A percentile compares a stretch with the other conserved stretches of the same genome.
These are phyloP conservation scores for Heteractis magnifica DNA, from an alignment of 92 coral and sea anemone species.

Conservation along the genomic window DNA sequence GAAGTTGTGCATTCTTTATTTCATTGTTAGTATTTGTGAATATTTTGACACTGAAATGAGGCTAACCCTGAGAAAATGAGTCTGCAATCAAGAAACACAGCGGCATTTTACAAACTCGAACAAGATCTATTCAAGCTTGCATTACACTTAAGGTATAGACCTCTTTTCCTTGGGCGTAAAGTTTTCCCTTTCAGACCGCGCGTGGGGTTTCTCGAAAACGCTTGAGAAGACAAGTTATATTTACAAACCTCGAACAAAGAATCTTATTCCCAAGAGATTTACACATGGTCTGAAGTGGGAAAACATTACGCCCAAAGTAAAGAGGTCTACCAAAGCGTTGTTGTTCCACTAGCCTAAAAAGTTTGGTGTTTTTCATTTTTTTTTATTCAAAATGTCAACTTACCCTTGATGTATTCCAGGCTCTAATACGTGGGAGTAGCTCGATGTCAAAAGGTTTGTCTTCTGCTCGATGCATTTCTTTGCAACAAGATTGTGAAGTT, in stretches of 20 bases:
- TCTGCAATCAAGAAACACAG: too few relatives aligned
- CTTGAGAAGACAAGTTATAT: too few relatives aligned
- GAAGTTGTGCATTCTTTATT: too few relatives aligned
- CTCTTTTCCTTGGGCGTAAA: too few relatives aligned
- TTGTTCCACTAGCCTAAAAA: too few relatives aligned
- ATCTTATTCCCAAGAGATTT: background rate
- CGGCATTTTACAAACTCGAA: too few relatives aligned
- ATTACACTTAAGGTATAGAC: too few relatives aligned
- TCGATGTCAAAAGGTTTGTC: conserved; percentile 79
- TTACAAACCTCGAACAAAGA: background rate
- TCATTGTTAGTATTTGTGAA: too few relatives aligned
- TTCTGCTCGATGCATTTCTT: conserved; percentile 76
- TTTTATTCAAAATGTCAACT: background rate
- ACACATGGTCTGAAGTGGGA: background rate
- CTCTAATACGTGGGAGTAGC: conserved; percentile 54
- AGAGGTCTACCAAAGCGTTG: too few relatives aligned
- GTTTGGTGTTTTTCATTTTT: background rate
- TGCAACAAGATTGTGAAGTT: conserved; percentile 74
- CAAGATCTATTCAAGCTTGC: too few relatives aligned
- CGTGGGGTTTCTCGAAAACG: background rate
- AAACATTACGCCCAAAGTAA: background rate
- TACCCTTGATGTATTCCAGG: conserved; percentile 67
- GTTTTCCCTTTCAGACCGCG: background rate
- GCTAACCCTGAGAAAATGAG: too few relatives aligned
- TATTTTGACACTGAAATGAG: too few relatives aligned